Conservation (phyloP, 1,140 invertebrate species). For the Vollenhovia emeryi region DNA sequence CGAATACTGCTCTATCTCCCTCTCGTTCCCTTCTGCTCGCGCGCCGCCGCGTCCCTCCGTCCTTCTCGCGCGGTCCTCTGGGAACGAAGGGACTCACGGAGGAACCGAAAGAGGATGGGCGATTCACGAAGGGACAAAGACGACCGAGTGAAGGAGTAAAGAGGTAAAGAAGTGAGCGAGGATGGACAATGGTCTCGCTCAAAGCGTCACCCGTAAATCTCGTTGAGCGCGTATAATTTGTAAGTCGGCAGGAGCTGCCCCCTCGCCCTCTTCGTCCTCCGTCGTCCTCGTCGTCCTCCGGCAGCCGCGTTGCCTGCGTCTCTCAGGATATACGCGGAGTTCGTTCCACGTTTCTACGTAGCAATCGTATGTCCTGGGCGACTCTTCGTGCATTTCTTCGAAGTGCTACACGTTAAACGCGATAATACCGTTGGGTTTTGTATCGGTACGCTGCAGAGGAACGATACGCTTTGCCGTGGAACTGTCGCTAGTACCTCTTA, state of each 20-base stretch:
- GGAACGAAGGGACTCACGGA: constrained; percentile 53
- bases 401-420: background rate
- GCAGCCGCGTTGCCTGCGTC: constrained; percentile 41
- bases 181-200: constrained; percentile 85
- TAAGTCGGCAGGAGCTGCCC: constrained; percentile 83
- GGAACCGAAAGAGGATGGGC: constrained; percentile 26
- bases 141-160: constrained; percentile 74
- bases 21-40: constrained; percentile 42
- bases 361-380: constrained; percentile 43
- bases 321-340: constrained; percentile 50
- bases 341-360: constrained; percentile 53
- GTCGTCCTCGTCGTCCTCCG: constrained; percentile 49
- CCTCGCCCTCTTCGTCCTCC: constrained; percentile 64
- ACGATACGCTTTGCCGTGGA: background rate
- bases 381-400: constrained; percentile 20
- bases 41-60: constrained; percentile 49
- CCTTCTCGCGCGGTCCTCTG: constrained; percentile 49
- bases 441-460: background rate
- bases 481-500: background rate
- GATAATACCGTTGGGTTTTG: constrained; percentile 26
- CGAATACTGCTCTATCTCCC: constrained; percentile 59
- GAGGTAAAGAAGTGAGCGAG: constrained; percentile 84
- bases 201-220: constrained; percentile 85
- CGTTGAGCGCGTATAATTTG: constrained; percentile 85
- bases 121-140: constrained; percentile 70